phyloP scores from a whole-genome alignment of 2,888 invertebrate genomes.

The Lissonota sp. region DNA sequence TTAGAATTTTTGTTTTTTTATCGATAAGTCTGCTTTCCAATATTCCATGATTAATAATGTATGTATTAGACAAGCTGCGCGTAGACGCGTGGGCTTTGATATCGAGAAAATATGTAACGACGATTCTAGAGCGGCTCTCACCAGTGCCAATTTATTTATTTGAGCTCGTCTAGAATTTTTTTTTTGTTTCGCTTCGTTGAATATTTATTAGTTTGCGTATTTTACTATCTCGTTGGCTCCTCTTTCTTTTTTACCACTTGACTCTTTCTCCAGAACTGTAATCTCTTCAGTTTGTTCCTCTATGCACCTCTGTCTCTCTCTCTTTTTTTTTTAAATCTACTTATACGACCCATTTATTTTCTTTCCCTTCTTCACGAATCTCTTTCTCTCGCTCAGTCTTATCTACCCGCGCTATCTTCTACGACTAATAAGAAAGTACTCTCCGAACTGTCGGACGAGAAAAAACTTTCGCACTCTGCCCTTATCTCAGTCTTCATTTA shows the following conservation, averaged over 20 bases:
- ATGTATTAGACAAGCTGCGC: background rate
- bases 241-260: conserved; percentile 70
- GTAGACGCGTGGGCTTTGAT: conserved; percentile 13
- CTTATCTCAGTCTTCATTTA: conserved; percentile 58
- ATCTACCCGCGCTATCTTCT: conserved; percentile 53
- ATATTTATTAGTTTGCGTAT: conserved; percentile 42
- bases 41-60: conserved; percentile 26
- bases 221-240: conserved; percentile 63
- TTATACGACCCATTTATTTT: conserved; percentile 50
- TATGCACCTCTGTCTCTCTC: conserved; percentile 28
- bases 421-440: conserved; percentile 64
- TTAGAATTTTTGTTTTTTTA: background rate
- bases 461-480: conserved; percentile 52
- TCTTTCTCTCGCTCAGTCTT: conserved; percentile 30
- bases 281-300: conserved; percentile 59
- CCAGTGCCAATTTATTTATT: conserved; percentile 22
- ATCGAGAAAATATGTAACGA: conserved; percentile 21
- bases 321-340: conserved; percentile 30
- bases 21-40: conserved; percentile 30
- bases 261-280: conserved; percentile 42
- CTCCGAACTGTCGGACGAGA: conserved; percentile 59
- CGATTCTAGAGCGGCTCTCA: conserved; percentile 22
- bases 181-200: conserved; percentile 40
- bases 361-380: conserved; percentile 48
- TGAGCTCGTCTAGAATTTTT: conserved; percentile 17